Evolutionary conservation across 1,140 invertebrate species (phyloP), one percentile per base, ranked within the genome.

Genomic region (Anadara kagoshimensis): DNA sequence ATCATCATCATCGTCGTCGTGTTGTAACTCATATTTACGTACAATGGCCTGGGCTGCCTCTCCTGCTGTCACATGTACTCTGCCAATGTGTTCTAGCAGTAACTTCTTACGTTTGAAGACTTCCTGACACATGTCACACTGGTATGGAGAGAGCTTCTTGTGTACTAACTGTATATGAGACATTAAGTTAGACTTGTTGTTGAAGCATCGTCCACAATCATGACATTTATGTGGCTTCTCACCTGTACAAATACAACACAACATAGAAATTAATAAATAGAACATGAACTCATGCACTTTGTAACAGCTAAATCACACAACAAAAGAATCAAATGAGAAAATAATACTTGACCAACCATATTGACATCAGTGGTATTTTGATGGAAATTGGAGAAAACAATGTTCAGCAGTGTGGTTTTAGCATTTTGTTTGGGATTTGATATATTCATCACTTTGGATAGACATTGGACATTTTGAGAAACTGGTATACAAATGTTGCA

Each of bases 111-210:
- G 69, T 63, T 86, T 87, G 70, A 87, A 87, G n/a, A 82, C 84
- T 57, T 87, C 84, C 56, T 87, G 83, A 61, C 86, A 87, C 83
- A 86, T 84, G 76, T 86, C 86, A 81, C 86, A 87, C 72, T 86
- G 81, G 69, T 86, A 87, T 3, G 86, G 86, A 18, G 82, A 82
- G 20, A 87, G 69, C 69, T 86, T 86, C 73, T 86, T 85, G 76
- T 87, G 86, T 16, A 85, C 86, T 49, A 86, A 63, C 71, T 87
- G 86, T 53, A 87, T 87, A 71, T 87, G 86, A 14, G 84, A 85
- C 84, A 86, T 86, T 44, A 87, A 67, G 70, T 87, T 87, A 22
- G 86, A 86, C 70, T 87, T 87, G 76, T 86, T 87, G 58, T 86
- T 86, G 74, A 87, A 87, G 49, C 84, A 86, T 51, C 84, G 74